Conservation (phyloP, 2,888 invertebrate species). For the Sialis lutaria region DNA sequence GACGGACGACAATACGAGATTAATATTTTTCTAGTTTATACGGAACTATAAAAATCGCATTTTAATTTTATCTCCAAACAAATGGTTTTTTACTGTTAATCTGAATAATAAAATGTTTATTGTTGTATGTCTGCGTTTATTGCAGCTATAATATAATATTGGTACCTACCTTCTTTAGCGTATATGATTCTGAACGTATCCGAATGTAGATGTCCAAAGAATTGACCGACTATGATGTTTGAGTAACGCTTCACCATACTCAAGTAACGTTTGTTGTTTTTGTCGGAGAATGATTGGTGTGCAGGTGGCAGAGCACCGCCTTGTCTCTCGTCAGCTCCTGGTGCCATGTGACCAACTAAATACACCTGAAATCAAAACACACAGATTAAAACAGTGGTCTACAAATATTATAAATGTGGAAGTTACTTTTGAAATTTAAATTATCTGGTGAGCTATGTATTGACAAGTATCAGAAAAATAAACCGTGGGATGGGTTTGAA, state of each 20-base stretch:
- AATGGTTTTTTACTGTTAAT: too few species aligned
- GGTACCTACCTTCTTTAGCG: constrained; percentile 47
- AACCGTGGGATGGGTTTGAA: too few species aligned
- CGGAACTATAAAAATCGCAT: too few species aligned
- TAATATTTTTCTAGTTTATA: too few species aligned
- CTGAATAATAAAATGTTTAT: too few species aligned
- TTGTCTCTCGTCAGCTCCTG: constrained; percentile 70
- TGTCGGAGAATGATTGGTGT: constrained; percentile 41
- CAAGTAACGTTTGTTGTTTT: constrained; percentile 62
- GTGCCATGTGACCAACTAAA: constrained; percentile 79
- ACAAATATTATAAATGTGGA: not conserved
- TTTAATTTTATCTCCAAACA: too few species aligned
- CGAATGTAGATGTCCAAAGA: constrained; percentile 84
- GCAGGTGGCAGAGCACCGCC: constrained; percentile 42
- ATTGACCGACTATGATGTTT: constrained; percentile 73
- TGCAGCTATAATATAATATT: not conserved
- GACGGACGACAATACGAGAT: too few species aligned
- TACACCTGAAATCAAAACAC: constrained; percentile 48
- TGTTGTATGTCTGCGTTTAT: too few species aligned
- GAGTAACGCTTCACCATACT: constrained; percentile 57
- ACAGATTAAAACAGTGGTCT: not conserved
- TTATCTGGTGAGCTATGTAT: too few species aligned
- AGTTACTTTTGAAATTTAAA: not conserved
- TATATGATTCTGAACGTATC: constrained; percentile 80
- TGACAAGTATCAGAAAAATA: too few species aligned